Evolutionary conservation across 2,888 invertebrate genomes (phyloP).

Genomic region (Cerastis rubricosa): DNA sequence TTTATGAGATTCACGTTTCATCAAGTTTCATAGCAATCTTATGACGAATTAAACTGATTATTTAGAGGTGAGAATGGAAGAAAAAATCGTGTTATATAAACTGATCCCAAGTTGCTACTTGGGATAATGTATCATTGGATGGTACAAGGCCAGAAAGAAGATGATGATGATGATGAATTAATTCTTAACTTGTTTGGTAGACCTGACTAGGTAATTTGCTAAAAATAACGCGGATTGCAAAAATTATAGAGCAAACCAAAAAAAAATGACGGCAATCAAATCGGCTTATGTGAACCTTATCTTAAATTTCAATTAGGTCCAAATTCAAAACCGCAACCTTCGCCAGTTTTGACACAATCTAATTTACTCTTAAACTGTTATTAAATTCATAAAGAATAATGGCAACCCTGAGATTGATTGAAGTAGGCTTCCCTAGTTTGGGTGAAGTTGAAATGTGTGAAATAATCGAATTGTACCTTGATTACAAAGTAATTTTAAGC

Average conservation of each 20-base stretch:
- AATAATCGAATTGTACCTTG: slow-evolving; percentile 47
- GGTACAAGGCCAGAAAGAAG: too few species aligned
- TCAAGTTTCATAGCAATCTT: neutral
- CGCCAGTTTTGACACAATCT: slow-evolving; percentile 8
- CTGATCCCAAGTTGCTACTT: too few species aligned
- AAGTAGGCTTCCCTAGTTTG: slow-evolving; percentile 45
- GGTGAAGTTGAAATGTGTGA: slow-evolving; percentile 50
- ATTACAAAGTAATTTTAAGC: slow-evolving; percentile 37
- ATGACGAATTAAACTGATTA: neutral
- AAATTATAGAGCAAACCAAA: neutral
- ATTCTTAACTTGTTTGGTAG: neutral
- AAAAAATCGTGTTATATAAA: too few species aligned
- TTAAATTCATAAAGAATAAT: slow-evolving; percentile 51
- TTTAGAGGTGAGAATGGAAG: neutral
- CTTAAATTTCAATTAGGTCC: slow-evolving; percentile 42
- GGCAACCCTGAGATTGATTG: slow-evolving; percentile 52
- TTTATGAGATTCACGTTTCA: too few species aligned
- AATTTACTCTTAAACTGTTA: slow-evolving; percentile 61
- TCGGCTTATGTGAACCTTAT: neutral
- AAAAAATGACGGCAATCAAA: neutral
- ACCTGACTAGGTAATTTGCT: neutral
- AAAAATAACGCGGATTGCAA: neutral
- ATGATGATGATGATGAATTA: neutral
- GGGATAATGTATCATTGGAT: too few species aligned
- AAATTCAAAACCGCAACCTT: slow-evolving; percentile 50